Conservation (phyloP, 2,113 vertebrate genomes). For the Eidolon helvum region DNA sequence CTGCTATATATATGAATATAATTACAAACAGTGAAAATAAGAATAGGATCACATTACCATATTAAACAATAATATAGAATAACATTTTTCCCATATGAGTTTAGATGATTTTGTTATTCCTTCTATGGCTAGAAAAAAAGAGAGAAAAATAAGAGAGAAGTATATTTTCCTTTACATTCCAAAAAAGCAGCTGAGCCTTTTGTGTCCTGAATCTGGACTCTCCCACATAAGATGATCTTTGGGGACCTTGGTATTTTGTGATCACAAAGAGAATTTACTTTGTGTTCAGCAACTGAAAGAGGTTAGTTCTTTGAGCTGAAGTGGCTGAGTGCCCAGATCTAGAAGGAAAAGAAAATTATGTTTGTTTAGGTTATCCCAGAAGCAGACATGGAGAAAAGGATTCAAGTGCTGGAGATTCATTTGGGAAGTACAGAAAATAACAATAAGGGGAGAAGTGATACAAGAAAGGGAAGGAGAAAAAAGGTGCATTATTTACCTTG, state of each 20-base stretch:
- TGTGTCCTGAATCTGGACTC: background rate
- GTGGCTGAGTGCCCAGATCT: background rate
- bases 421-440: conserved; percentile 1
- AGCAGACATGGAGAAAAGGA: background rate
- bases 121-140: background rate
- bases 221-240: background rate
- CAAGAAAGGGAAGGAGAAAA: background rate
- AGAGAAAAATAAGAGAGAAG: background rate
- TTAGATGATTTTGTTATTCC: background rate
- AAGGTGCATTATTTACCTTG: background rate
- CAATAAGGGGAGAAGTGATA: background rate
- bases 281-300: background rate
- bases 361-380: conserved; percentile 35
- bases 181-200: background rate
- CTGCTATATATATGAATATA: background rate
- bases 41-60: background rate
- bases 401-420: background rate
- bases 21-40: conserved; percentile 2
- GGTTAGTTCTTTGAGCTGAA: background rate
- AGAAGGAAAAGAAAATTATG: conserved; percentile 47
- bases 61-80: background rate
- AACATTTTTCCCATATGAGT: background rate
- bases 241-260: background rate
- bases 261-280: conserved; percentile 20
- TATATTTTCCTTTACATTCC: background rate